A percentile compares a stretch with the other conserved stretches of the same genome.
Evolutionary conservation across 2,113 vertebrate genomes (phyloP).

Genomic region (Thalassoma bifasciatum): DNA sequence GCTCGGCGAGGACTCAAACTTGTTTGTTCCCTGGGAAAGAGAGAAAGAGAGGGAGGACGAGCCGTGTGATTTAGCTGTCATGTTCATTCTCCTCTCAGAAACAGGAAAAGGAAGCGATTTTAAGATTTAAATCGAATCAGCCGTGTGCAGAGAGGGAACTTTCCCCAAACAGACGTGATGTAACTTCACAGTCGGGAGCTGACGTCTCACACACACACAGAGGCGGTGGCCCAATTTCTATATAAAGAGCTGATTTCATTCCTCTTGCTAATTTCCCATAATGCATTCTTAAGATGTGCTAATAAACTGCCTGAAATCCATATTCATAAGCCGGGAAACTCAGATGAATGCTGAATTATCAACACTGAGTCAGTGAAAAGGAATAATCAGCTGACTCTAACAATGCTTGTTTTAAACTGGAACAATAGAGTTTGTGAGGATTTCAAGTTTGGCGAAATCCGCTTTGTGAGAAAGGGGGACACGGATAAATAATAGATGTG

Average conservation of each 20-base stretch:
- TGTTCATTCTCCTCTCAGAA: constrained; percentile 18
- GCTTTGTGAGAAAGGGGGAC: constrained; percentile 36
- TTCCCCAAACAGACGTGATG: constrained; percentile 9
- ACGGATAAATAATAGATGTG: constrained; percentile 70
- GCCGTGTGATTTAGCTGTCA: constrained; percentile 41
- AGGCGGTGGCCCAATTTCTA: constrained; percentile 33
- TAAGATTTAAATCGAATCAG: constrained; percentile 2
- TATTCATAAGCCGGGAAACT: constrained; percentile 71
- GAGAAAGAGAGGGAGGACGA: neutral
- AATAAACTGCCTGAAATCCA: constrained; percentile 70
- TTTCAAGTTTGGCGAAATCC: constrained; percentile 34
- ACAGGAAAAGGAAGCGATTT: constrained; percentile 16
- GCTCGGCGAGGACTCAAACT: neutral
- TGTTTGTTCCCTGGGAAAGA: neutral
- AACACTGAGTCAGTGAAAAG: constrained; percentile 75
- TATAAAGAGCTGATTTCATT: constrained; percentile 31
- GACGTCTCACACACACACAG: neutral
- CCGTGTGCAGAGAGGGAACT: constrained; percentile 15
- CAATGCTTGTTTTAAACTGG: constrained; percentile 48
- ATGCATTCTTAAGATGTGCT: constrained; percentile 72
- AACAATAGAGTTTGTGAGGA: constrained; percentile 13
- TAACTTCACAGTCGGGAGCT: constrained; percentile 7
- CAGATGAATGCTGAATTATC: constrained; percentile 60
- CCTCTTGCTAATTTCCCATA: constrained; percentile 61
- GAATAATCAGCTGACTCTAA: constrained; percentile 62